Conservation (phyloP, 2,797 vertebrate genomes). For the Pelochelys cantorii region DNA sequence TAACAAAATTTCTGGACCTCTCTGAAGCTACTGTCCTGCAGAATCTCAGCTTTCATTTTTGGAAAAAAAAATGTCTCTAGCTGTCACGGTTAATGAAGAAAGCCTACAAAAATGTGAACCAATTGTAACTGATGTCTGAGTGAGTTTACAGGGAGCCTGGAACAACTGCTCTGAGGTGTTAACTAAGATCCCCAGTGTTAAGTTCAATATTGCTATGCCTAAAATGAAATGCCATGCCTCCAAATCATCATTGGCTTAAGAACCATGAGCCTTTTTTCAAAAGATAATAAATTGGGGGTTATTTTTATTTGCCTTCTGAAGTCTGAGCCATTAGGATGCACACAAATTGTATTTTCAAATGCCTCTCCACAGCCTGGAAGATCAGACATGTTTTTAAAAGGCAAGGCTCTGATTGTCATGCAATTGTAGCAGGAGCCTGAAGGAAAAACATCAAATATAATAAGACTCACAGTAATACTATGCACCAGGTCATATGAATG, state of each 20-base stretch:
- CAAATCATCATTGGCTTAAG: background rate
- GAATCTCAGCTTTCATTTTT: background rate
- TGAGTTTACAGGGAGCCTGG: background rate
- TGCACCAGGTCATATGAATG: no score
- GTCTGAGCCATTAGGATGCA: background rate
- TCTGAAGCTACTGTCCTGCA: background rate
- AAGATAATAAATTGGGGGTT: background rate
- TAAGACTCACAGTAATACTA: accelerated
- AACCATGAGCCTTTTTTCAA: background rate
- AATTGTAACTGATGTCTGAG: background rate
- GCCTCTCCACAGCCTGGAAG: background rate
- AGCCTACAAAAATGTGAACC: background rate
- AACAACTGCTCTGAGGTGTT: background rate
- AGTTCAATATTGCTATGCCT: background rate
- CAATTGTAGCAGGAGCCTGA: background rate
- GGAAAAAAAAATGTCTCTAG: background rate
- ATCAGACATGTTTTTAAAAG: background rate
- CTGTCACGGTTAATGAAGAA: background rate
- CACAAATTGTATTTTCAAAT: background rate
- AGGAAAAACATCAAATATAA: background rate
- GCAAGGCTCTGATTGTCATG: background rate
- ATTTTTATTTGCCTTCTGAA: background rate
- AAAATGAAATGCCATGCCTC: background rate
- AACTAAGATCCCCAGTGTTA: background rate
- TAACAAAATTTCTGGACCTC: background rate